These are phyloP conservation scores for Hymenopus coronatus DNA, from an alignment of 2,888 invertebrate genomes.

Conservation along the genomic window DNA sequence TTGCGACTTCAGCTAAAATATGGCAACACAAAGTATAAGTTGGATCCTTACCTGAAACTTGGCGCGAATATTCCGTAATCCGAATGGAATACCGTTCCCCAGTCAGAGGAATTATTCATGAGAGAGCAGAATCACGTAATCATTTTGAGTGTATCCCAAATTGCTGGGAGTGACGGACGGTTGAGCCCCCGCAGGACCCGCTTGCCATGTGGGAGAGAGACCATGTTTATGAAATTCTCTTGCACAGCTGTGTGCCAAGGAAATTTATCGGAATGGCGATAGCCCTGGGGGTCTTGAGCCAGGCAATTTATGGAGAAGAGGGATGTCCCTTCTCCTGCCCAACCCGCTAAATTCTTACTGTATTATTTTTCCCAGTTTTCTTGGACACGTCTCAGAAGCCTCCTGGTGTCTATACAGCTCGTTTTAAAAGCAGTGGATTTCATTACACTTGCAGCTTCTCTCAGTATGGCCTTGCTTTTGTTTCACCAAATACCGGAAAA, in stretches of 20 bases:
- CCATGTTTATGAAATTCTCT: not conserved
- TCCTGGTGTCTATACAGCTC: not conserved
- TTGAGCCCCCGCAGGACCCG: not conserved
- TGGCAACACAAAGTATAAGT: not conserved
- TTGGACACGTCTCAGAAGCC: not conserved
- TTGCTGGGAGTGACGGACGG: not conserved
- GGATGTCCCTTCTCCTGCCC: not conserved
- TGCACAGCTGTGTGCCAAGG: not conserved
- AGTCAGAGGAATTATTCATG: not conserved
- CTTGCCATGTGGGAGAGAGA: not conserved
- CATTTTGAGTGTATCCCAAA: not conserved
- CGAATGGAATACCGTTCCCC: not conserved
- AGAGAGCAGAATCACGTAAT: not conserved
- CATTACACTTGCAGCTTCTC: not conserved
- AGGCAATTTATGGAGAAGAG: not conserved
- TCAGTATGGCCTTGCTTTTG: not conserved
- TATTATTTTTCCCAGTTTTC: not conserved
- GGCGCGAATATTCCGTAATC: not conserved
- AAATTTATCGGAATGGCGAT: slow-evolving; percentile 5
- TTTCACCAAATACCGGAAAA: too few relatives aligned
- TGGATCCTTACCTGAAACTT: not conserved
- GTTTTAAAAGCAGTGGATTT: not conserved
- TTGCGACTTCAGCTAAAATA: too few relatives aligned
- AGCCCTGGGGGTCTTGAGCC: not conserved
- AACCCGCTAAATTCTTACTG: not conserved